A percentile compares a stretch with the other conserved stretches of the same genome.
Evolutionary conservation across 2,113 vertebrate genomes (phyloP).

Genomic region (Psittacara wagleri): DNA sequence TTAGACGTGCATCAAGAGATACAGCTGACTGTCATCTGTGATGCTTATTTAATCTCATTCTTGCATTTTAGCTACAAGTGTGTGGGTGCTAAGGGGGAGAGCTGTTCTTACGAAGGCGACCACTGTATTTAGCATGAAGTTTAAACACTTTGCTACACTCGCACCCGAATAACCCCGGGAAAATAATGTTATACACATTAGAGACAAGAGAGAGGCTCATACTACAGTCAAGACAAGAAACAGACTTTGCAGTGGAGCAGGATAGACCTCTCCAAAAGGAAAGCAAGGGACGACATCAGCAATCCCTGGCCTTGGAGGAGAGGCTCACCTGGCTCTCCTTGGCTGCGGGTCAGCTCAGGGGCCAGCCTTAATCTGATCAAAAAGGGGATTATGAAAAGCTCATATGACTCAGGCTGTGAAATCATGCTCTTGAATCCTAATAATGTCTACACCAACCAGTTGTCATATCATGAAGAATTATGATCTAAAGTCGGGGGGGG

Average conservation of each 20-base stretch:
- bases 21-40: neutral
- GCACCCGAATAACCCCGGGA: neutral
- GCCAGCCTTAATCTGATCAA: conserved; percentile 11
- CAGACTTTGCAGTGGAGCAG: neutral
- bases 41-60: neutral
- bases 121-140: neutral
- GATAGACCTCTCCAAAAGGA: neutral
- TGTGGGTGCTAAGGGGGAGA: neutral
- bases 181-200: neutral
- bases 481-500: rapidly evolving
- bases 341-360: neutral
- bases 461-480: neutral
- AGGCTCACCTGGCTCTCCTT: neutral
- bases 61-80: neutral
- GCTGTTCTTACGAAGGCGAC: neutral
- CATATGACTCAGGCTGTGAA: conserved; percentile 24
- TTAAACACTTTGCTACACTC: neutral
- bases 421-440: neutral
- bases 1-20: conserved; percentile 10
- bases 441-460: conserved; percentile 1
- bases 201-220: neutral
- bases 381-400: conserved; percentile 35
- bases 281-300: neutral
- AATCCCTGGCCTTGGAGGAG: neutral
- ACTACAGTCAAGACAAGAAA: neutral